These are phyloP conservation scores for Podarcis muralis DNA, from an alignment of 2,113 vertebrate genomes.

Conservation along the genomic window DNA sequence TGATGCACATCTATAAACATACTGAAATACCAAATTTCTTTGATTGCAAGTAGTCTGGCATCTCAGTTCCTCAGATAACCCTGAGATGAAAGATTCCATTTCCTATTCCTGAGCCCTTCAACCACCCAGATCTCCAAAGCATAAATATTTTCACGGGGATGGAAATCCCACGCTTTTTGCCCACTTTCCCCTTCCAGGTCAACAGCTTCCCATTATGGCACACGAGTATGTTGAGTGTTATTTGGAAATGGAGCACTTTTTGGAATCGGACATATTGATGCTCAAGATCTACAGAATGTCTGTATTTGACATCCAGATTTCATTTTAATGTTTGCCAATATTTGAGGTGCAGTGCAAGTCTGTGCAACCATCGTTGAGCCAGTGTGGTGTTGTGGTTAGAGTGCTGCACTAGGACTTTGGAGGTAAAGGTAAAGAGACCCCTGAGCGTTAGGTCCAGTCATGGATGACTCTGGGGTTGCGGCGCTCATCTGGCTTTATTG, in stretches of 20 bases:
- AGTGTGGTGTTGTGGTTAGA: too few species aligned
- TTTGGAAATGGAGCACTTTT: not conserved
- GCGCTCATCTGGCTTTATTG: too few species aligned
- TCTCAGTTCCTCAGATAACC: conserved; percentile 34
- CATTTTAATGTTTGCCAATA: too few species aligned
- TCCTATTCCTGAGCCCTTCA: conserved; percentile 55
- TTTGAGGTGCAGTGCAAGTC: too few species aligned
- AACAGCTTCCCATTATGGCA: not conserved
- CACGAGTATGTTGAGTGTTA: not conserved
- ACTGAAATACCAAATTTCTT: not conserved
- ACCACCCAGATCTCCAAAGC: conserved; percentile 26
- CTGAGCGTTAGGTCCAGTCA: too few species aligned
- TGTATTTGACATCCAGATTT: too few species aligned
- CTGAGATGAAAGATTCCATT: conserved; percentile 54
- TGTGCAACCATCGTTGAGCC: too few species aligned
- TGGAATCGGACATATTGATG: too few species aligned
- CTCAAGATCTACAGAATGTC: too few species aligned
- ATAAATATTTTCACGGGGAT: conserved; percentile 24
- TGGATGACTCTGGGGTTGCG: too few species aligned
- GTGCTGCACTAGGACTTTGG: too few species aligned
- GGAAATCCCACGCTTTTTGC: conserved; percentile 18
- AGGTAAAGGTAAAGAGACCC: too few species aligned
- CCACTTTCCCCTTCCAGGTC: conserved; percentile 21
- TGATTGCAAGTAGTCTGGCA: not conserved
- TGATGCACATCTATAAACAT: not conserved